These are phyloP conservation scores for Apogon talboti DNA, from an alignment of 2,797 vertebrate species.

Conservation along the genomic window DNA sequence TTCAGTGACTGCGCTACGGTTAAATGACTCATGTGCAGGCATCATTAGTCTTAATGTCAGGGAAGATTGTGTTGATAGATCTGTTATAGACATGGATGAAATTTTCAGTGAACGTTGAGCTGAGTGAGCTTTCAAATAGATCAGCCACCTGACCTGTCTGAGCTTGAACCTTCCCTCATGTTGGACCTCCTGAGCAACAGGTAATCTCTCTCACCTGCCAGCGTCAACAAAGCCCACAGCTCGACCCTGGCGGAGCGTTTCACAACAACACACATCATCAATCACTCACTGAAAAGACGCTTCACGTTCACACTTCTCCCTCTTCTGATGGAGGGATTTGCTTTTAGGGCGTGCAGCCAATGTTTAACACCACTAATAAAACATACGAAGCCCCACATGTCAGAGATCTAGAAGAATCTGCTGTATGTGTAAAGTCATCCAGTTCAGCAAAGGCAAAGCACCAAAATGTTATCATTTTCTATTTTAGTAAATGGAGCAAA, in stretches of 20 bases:
- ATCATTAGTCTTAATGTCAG: slow-evolving; percentile 51
- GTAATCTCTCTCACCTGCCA: slow-evolving; percentile 75
- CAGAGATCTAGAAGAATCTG: neutral
- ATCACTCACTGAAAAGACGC: slow-evolving; percentile 67
- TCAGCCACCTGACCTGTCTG: slow-evolving; percentile 60
- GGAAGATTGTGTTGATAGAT: slow-evolving; percentile 54
- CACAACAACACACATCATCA: slow-evolving; percentile 70
- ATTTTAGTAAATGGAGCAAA: slow-evolving; percentile 11
- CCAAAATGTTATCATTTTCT: neutral
- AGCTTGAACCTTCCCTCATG: slow-evolving; percentile 61
- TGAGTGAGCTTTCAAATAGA: slow-evolving; percentile 39
- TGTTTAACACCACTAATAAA: slow-evolving; percentile 48
- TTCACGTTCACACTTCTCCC: slow-evolving; percentile 42
- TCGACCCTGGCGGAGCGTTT: slow-evolving; percentile 58
- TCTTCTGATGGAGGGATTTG: slow-evolving; percentile 58
- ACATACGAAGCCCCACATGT: slow-evolving; percentile 36
- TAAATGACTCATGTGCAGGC: slow-evolving; percentile 50
- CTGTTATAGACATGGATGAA: slow-evolving; percentile 41
- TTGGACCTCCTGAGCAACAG: slow-evolving; percentile 65
- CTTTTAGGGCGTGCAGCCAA: slow-evolving; percentile 45
- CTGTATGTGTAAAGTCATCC: slow-evolving; percentile 10
- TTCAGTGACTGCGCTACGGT: slow-evolving; percentile 41
- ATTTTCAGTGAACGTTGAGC: slow-evolving; percentile 39
- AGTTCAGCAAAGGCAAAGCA: neutral
- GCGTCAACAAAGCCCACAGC: slow-evolving; percentile 58